Evolutionary conservation across 2,797 vertebrate species (phyloP), one percentile per base, ranked within the genome.

Genomic region (Crenichthys baileyi): DNA sequence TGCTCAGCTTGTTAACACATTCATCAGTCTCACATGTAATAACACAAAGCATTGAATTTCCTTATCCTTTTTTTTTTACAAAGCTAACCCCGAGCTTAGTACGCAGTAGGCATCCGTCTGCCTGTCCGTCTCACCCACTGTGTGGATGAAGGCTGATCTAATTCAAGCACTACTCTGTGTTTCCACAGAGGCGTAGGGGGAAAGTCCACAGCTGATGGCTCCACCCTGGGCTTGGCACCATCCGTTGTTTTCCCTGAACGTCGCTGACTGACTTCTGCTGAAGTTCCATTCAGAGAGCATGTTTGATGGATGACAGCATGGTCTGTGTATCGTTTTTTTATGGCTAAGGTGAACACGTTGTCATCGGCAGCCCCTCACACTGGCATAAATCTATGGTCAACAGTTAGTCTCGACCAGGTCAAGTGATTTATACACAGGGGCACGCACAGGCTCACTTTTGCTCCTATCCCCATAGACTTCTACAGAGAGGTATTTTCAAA

Each of bases 391-490:
- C 88, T 86, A 90, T 0, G 85, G 92, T 90, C 92, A 91, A 91
- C 88, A 90, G 85, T 91, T 86, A 94, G 93, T 91, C 92, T 63
- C 39, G 58, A 50, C 58, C 89, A 79, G 94, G 93, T 95, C 94
- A 94, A 94, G 92, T 94, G 93, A 95, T 94, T 92, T 94, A 95
- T 92, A 92, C 85, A 91, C 86, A 80, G 75, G 90, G 87, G 82
- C 89, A 84, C 0, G n/a, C 24, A 76, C 72, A 73, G 78, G 82
- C 90, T 78, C 44, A 77, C 85, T 87, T 85, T 85, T 70, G 70
- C 7, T 73, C 71, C 29, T 83, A 72, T 79, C 55, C 46, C 74
- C 53, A 58, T 79, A 87, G 84, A 85, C 80, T 76, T 76, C 81
- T 77, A 87, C 84, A 84, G 67, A 41, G 70, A 87, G 74, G 65